Percentiles rank a stretch among this genome's conserved stretches.
These are phyloP conservation scores for Desmophyllum pertusum DNA, from an alignment of 92 coral and sea anemone genomes.

Conservation along the genomic window DNA sequence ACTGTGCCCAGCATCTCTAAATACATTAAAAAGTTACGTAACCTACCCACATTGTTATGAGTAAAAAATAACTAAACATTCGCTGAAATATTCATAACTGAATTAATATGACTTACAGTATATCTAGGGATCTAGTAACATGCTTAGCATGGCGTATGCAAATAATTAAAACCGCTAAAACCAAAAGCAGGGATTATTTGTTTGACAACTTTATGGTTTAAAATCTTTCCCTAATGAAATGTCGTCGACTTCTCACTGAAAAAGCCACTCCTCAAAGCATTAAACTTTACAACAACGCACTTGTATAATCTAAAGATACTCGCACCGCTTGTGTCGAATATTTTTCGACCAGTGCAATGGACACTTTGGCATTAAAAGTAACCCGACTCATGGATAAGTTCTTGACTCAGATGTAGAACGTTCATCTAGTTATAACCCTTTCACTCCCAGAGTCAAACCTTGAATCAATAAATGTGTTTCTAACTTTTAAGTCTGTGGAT, in stretches of 20 bases:
- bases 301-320: not conserved
- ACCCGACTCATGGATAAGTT: not conserved
- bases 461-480: no score
- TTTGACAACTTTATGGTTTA: not conserved
- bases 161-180: conserved; percentile 5
- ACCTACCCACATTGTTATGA: not conserved
- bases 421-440: conserved; percentile 2
- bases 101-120: not conserved
- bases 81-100: not conserved
- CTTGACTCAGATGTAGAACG: not conserved
- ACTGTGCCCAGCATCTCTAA: not conserved
- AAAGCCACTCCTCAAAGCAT: not conserved
- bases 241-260: not conserved
- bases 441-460: no score
- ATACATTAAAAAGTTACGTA: not conserved
- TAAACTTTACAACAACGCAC: conserved; percentile 14
- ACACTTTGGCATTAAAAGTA: not conserved
- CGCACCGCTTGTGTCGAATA: not conserved
- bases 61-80: not conserved
- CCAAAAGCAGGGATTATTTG: not conserved
- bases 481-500: no score
- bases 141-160: conserved; percentile 42
- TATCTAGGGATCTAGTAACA: not conserved
- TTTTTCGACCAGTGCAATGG: not conserved
- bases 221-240: conserved; percentile 14